phyloP scores from a whole-genome alignment of 35 echinoderm and acorn worm genomes.

The Acanthaster planci region DNA sequence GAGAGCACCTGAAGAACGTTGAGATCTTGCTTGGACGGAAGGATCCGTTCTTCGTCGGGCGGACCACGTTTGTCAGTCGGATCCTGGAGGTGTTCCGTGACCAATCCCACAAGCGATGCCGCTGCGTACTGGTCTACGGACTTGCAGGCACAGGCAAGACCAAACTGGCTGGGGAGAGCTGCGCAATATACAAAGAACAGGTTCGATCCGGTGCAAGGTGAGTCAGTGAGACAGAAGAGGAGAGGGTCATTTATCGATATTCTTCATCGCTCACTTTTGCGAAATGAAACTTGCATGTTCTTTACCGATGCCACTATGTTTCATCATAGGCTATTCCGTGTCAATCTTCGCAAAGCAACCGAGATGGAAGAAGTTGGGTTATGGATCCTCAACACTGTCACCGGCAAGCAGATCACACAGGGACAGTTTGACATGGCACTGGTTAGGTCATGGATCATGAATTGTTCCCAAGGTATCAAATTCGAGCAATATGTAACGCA shows the following conservation, averaged over 20 bases:
- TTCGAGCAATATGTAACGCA: too few relatives aligned
- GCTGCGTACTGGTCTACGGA: conserved; percentile 51
- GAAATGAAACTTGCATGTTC: too few relatives aligned
- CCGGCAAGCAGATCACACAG: background rate
- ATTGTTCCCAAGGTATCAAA: conserved; percentile 6
- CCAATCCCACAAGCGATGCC: background rate
- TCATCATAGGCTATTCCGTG: background rate
- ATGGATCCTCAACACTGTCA: background rate
- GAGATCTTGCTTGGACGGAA: conserved; percentile 38
- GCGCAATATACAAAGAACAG: conserved; percentile 45
- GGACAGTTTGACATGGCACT: background rate
- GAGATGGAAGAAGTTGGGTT: background rate
- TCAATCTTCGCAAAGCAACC: background rate
- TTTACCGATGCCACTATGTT: background rate
- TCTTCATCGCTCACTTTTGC: too few relatives aligned
- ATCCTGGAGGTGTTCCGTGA: conserved; percentile 46
- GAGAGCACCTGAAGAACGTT: conserved; percentile 32
- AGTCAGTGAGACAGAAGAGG: background rate
- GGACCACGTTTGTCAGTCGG: conserved; percentile 27
- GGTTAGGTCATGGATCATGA: background rate
- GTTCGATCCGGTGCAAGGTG: conserved; percentile 5
- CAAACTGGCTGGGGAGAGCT: conserved; percentile 42
- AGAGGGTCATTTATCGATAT: too few relatives aligned
- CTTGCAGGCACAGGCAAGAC: conserved; percentile 64
- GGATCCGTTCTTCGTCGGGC: conserved; percentile 54